A percentile compares a stretch with the other conserved stretches of the same genome.
phyloP scores from a whole-genome alignment of 2,113 vertebrate species.

The Perca schrenkii region DNA sequence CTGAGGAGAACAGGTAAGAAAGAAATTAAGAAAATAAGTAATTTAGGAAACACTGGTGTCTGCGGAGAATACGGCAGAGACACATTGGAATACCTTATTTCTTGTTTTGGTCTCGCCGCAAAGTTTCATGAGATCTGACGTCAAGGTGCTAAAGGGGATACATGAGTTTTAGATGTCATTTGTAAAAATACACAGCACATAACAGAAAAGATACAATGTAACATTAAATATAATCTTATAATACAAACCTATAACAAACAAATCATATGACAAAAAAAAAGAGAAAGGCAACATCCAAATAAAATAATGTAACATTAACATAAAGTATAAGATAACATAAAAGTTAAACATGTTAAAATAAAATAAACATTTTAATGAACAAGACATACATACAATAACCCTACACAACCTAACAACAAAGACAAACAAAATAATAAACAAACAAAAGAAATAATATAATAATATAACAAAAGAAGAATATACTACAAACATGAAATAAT shows the following conservation, averaged over 20 bases:
- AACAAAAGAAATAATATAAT: no score
- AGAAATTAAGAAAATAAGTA: not conserved
- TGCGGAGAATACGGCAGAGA: not conserved
- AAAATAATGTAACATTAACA: not conserved
- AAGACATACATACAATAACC: not conserved
- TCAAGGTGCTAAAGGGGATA: slow-evolving; percentile 83
- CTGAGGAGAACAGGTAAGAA: slow-evolving; percentile 68
- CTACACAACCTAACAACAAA: not conserved
- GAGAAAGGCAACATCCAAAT: not conserved
- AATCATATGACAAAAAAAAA: not conserved
- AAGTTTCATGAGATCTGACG: slow-evolving; percentile 94
- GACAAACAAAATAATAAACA: no score
- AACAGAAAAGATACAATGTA: not conserved
- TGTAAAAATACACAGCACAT: not conserved
- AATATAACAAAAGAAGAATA: no score
- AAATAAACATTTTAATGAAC: not conserved
- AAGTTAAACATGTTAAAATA: not conserved
- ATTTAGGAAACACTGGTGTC: accelerated
- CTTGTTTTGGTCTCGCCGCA: slow-evolving; percentile 94
- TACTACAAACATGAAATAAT: slow-evolving; percentile 7
- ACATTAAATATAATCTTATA: not conserved
- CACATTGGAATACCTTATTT: slow-evolving; percentile 87
- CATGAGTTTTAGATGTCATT: not conserved
- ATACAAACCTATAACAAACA: not conserved
- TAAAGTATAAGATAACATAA: not conserved